Evolutionary conservation across 2,797 vertebrate species (phyloP).

Genomic region (Myotis myotis): DNA sequence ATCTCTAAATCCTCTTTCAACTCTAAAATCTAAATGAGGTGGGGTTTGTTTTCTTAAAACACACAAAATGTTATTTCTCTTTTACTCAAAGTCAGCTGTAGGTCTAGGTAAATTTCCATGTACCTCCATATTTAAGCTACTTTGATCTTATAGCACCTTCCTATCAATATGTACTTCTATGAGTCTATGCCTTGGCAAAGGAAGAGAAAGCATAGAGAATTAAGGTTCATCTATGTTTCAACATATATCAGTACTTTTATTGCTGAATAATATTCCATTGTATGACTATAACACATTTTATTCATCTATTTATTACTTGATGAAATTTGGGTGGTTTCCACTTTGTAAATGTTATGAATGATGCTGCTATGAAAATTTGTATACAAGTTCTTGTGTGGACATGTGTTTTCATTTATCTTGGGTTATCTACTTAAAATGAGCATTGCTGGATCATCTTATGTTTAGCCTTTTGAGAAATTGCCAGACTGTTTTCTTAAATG

Average conservation of each 20-base stretch:
- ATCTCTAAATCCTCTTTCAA: slow-evolving; percentile 2
- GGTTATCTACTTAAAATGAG: neutral
- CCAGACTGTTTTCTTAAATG: neutral
- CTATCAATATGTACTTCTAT: neutral
- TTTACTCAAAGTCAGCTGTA: neutral
- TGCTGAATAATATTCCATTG: slow-evolving; percentile 13
- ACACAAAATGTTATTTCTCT: neutral
- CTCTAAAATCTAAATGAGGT: neutral
- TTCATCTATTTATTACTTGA: neutral
- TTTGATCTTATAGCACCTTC: neutral
- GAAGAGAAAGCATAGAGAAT: neutral
- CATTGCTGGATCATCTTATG: neutral
- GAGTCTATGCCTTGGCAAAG: neutral
- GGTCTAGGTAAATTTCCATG: neutral
- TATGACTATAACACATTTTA: neutral
- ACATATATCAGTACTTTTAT: neutral
- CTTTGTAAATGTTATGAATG: neutral
- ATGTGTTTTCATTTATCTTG: slow-evolving; percentile 39
- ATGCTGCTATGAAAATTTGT: neutral
- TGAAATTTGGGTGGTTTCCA: neutral
- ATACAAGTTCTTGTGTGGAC: neutral
- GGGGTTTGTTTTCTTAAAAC: neutral
- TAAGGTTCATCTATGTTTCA: neutral
- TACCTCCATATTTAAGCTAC: neutral
- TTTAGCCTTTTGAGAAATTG: slow-evolving; percentile 35